Evolutionary conservation across 2,888 invertebrate genomes (phyloP).

Genomic region (Cephus sareptanus): DNA sequence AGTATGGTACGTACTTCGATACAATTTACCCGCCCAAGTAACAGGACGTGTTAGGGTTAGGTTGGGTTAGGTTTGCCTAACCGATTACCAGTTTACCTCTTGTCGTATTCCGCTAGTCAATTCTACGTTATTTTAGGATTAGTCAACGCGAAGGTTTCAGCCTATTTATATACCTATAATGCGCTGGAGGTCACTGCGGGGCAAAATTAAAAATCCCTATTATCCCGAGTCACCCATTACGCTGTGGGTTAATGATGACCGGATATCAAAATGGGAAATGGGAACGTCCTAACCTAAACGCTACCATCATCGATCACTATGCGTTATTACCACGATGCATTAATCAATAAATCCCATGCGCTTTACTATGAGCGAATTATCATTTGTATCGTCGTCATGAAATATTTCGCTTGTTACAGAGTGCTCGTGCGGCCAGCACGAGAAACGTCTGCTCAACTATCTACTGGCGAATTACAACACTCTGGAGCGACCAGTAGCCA

Average conservation of each 20-base stretch:
- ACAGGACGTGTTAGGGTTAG: background rate
- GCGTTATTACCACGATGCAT: background rate
- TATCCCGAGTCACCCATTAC: background rate
- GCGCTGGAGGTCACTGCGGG: background rate
- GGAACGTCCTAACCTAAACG: background rate
- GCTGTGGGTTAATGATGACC: background rate
- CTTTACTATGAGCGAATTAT: background rate
- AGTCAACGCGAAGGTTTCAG: background rate
- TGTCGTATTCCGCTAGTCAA: background rate
- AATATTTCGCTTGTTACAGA: slow-evolving; percentile 70
- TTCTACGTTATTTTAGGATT: background rate
- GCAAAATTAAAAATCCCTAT: background rate
- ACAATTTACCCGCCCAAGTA: background rate
- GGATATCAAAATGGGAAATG: background rate
- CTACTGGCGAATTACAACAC: slow-evolving; percentile 87
- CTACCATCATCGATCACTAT: background rate
- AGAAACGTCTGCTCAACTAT: slow-evolving; percentile 87
- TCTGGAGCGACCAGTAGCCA: slow-evolving; percentile 90
- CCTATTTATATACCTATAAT: background rate
- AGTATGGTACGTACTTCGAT: background rate
- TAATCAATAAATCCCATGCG: background rate
- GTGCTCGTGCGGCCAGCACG: slow-evolving; percentile 89
- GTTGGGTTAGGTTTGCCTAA: background rate
- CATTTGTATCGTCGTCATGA: background rate
- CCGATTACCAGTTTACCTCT: background rate